Percentiles rank a stretch among this genome's conserved stretches.
Evolutionary conservation across 2,113 vertebrate genomes (phyloP).

Genomic region (Callocephalon fimbriatum): DNA sequence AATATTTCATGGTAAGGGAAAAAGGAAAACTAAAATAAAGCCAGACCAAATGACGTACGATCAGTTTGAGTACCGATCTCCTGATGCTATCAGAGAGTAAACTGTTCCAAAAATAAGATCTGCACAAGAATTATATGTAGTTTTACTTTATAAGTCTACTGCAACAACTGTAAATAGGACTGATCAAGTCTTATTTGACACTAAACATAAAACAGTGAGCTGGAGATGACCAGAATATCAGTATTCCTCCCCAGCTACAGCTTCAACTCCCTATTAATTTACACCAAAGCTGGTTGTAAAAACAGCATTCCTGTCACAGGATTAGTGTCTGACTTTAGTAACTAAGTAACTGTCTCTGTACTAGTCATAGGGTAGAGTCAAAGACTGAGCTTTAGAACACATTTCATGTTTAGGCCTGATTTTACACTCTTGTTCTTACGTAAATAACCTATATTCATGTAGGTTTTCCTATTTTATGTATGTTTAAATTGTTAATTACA

Average conservation of each 20-base stretch:
- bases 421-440: neutral
- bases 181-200: neutral
- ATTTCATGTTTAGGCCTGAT: neutral
- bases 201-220: neutral
- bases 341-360: neutral
- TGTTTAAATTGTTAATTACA: neutral
- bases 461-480: neutral
- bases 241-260: neutral
- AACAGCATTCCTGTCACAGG: neutral
- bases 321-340: neutral
- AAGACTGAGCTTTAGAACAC: neutral
- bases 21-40: slow-evolving; percentile 35
- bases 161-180: neutral
- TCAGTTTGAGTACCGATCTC: neutral
- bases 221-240: neutral
- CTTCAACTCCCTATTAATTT: neutral
- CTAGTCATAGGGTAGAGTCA: too few species aligned
- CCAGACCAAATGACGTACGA: slow-evolving; percentile 15
- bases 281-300: neutral
- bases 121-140: neutral
- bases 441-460: neutral
- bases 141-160: neutral
- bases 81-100: neutral
- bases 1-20: slow-evolving; percentile 26
- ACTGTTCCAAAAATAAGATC: neutral